Evolutionary conservation across 2,888 invertebrate species (phyloP).

Genomic region (Amphipyra berbera): DNA sequence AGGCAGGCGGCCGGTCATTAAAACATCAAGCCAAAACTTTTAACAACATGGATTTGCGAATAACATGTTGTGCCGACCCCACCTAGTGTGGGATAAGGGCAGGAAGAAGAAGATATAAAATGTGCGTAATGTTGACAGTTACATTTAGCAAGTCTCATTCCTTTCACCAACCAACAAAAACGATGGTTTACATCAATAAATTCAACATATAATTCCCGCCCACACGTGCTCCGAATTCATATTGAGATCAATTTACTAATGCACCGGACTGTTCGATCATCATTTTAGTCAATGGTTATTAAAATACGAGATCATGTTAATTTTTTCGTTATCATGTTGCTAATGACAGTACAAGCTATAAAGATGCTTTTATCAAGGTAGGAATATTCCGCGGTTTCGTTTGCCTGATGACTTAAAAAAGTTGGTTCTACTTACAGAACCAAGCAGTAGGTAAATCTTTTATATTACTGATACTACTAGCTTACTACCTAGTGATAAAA

Average conservation of each 20-base stretch:
- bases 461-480: too few relatives aligned
- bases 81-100: too few relatives aligned
- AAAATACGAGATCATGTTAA: conserved; percentile 28
- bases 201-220: conserved; percentile 7
- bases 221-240: conserved; percentile 29
- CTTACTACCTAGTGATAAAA: too few relatives aligned
- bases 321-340: conserved; percentile 36
- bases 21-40: too few relatives aligned
- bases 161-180: conserved; percentile 20
- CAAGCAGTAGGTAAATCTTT: too few relatives aligned
- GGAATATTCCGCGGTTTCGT: conserved; percentile 31
- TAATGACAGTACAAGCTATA: conserved; percentile 48
- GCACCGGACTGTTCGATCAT: conserved; percentile 22
- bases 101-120: too few relatives aligned
- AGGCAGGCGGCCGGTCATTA: too few relatives aligned
- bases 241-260: conserved; percentile 43
- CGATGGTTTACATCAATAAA: conserved; percentile 4
- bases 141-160: background rate
- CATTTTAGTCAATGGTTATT: conserved; percentile 26
- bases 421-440: too few relatives aligned
- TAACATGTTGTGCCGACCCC: too few relatives aligned
- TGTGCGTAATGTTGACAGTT: too few relatives aligned
- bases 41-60: too few relatives aligned
- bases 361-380: conserved; percentile 46
- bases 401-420: conserved; percentile 5